Evolutionary conservation across 2,113 vertebrate genomes (phyloP), one percentile per base, ranked within the genome.

Genomic region (Hylia prasina): DNA sequence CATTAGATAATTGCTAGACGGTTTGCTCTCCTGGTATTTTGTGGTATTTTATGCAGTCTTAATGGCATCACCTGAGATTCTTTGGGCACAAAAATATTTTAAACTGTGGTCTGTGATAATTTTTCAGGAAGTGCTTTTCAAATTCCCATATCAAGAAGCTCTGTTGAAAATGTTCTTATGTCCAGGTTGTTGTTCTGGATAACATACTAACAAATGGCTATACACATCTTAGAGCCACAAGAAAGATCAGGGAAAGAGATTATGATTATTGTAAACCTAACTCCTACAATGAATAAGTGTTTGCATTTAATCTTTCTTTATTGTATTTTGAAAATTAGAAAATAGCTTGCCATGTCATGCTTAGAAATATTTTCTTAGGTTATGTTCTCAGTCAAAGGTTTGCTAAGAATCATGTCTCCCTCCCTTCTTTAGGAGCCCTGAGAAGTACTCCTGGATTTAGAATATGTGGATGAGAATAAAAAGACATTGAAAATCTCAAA

Each of bases 21-120:
- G 91, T 96, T 98, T 96, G 90, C 93, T 97, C 94, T 97, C 94
- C 57, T 96, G 93, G 69, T 95, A 97, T 97, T 98, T 96, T 95
- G 93, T 93, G 91, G 89, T 94, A 96, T 96, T 97, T 97, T 97
- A 95, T 89, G 53, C 54, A 92, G 69, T 87, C 69, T 97, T 98
- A 98, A 97, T 97, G 89, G 63, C 70, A 97, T 95, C 90, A 84
- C 82, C 95, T 94, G 94, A 97, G 93, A 94, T 70, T 96, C 83
- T 95, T 61, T 80, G 57, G 71, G 27, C 65, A 96, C 77, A 96
- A 94, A 96, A 95, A 86, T 90, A 15, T 77, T 95, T 96, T 87
- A 91, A 96, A 95, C 24, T 50, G 25, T 87, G 50, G 39, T 76
- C 63, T 22, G 24, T 93, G 91, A 95, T 95, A 97, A 97, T 95